Base-by-base conservation (phyloP, 2,888 invertebrate species). In the Alentia gelatinosa region DNA sequence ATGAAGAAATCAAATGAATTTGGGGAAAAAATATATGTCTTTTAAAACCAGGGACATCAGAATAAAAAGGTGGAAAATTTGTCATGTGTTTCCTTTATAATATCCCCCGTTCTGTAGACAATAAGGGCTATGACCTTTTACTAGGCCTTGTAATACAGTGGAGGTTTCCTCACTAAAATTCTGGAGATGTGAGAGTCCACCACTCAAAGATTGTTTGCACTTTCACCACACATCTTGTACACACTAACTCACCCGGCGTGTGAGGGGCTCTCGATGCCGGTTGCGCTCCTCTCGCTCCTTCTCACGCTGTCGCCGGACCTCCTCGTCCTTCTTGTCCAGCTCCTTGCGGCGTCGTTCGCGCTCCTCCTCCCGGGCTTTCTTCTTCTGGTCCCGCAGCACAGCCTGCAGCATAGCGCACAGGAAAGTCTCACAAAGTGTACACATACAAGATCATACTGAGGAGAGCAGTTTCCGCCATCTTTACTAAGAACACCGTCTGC, bases 311-410 rank as follows among this genome's bases (percentile, higher is more conserved):
- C 89, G 42, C 26, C 75, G 56, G 15, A 30, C 68, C 30, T n/a
- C 91, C 37, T 91, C 91, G 4, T 47, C 63, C 63, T 74, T 91
- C 40, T 89, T 56, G 3, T 26, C 35, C 35, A 26, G 37, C 47
- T 91, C 90, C 56, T 63, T 33, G 5, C 68, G 90, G 26, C 30
- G 33, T 26, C 83, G n/a, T 26, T 90, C 68, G 47, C 47, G 35
- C 74, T 90, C 33, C 40, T 50, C 39, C 40, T 90, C 42, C 83
- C 86, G 33, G 15, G 33, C 33, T 26, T 90, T 84, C 42, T 33
- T 47, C 86, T 37, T 83, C 90, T 90, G 89, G 30, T 90, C 83
- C 15, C 83, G 83, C n/a, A 35, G 39, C 12, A 83, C 91, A 0
- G 90, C 33, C 90, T 91, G 47, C 3, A 74, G 15, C 7, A 68